phyloP scores from a whole-genome alignment of 2,888 invertebrate species.

The Stenoptilia bipunctidactyla region DNA sequence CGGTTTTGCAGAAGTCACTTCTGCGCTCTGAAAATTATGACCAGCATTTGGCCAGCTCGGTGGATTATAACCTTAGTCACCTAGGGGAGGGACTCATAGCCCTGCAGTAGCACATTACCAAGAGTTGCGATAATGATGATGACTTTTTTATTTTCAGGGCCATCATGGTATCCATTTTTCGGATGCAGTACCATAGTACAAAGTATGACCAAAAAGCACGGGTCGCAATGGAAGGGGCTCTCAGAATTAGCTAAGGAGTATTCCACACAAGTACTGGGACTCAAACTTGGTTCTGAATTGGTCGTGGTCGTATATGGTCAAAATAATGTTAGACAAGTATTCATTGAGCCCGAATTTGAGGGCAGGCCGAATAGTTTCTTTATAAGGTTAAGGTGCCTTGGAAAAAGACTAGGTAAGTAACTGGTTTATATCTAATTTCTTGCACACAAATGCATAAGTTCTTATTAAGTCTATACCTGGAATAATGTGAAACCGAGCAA shows the following conservation, averaged over 20 bases:
- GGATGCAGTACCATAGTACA: slow-evolving; percentile 38
- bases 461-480: too few relatives aligned
- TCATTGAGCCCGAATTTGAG: slow-evolving; percentile 74
- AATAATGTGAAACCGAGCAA: too few relatives aligned
- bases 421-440: too few relatives aligned
- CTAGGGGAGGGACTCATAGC: too few relatives aligned
- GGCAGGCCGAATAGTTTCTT: slow-evolving; percentile 81
- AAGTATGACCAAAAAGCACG: slow-evolving; percentile 29
- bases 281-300: slow-evolving; percentile 74
- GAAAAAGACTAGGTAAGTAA: slow-evolving; percentile 75
- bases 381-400: slow-evolving; percentile 75
- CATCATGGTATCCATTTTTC: slow-evolving; percentile 50
- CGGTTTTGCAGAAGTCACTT: too few relatives aligned
- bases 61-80: too few relatives aligned
- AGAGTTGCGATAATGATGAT: too few relatives aligned
- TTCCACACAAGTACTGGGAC: slow-evolving; percentile 74
- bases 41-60: too few relatives aligned
- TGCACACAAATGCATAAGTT: too few relatives aligned
- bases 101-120: too few relatives aligned
- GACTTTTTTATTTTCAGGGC: slow-evolving; percentile 28
- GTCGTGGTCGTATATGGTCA: slow-evolving; percentile 74
- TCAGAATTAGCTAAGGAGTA: slow-evolving; percentile 68
- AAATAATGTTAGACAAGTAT: slow-evolving; percentile 72
- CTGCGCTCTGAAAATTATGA: too few relatives aligned
- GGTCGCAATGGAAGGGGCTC: slow-evolving; percentile 72